Conservation (phyloP, 2,113 vertebrate species). For the Cichladusa arquata region DNA sequence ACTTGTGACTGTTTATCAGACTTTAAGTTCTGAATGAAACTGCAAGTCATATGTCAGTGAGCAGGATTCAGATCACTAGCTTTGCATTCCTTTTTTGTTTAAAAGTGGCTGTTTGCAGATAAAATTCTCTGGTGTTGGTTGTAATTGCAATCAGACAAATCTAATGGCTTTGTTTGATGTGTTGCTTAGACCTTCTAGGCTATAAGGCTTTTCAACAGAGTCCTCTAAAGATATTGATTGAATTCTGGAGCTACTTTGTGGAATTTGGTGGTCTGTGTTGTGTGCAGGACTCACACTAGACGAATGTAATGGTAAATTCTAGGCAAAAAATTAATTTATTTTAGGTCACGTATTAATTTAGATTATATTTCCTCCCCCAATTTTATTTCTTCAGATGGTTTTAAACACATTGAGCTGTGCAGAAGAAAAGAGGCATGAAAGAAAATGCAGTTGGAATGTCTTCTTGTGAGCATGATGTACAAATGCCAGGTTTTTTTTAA, state of each 20-base stretch:
- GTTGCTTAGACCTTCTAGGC: neutral
- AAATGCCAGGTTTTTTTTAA: neutral
- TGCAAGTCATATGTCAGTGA: conserved; percentile 23
- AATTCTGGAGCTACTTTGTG: neutral
- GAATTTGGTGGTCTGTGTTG: neutral
- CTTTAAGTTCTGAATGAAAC: conserved; percentile 54
- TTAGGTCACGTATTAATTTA: neutral
- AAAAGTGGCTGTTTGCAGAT: conserved; percentile 5
- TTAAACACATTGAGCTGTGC: neutral
- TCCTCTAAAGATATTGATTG: neutral
- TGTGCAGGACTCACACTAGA: neutral
- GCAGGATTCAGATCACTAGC: neutral
- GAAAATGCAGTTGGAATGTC: neutral
- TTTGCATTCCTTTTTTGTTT: conserved; percentile 15
- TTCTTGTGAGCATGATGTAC: neutral
- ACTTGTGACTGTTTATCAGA: conserved; percentile 65
- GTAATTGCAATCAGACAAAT: neutral
- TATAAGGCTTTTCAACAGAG: neutral
- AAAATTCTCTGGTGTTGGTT: neutral
- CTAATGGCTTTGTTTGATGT: neutral
- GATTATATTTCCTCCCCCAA: fast-evolving
- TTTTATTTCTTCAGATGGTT: neutral
- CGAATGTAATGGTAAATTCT: neutral
- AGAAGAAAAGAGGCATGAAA: neutral
- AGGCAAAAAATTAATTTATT: neutral